Evolutionary conservation across 2,888 invertebrate species (phyloP).

Genomic region (Campoplex nolae): DNA sequence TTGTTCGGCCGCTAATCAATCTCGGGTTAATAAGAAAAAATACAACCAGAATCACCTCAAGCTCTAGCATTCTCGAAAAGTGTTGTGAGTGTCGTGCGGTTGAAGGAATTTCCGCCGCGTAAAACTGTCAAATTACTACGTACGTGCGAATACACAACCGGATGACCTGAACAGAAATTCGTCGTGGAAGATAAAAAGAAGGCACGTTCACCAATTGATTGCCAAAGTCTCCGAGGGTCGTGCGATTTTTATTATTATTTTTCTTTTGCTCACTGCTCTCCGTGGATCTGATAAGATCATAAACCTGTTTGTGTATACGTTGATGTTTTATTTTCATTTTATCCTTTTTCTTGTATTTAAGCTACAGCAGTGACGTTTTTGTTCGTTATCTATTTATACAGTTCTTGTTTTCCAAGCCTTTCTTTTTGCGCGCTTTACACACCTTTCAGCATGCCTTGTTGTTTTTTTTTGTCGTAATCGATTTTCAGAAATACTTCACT

Average conservation of each 20-base stretch:
- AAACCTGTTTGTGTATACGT: slow-evolving; percentile 43
- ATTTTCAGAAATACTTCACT: neutral
- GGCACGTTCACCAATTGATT: slow-evolving; percentile 16
- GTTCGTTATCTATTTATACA: slow-evolving; percentile 28
- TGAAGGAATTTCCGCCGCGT: slow-evolving; percentile 18
- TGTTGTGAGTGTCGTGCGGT: slow-evolving; percentile 18
- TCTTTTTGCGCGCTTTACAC: neutral
- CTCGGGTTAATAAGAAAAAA: neutral
- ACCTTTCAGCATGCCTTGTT: neutral
- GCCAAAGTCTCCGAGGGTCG: neutral
- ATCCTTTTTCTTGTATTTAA: neutral
- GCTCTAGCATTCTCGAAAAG: neutral
- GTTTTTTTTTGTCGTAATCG: slow-evolving; percentile 3
- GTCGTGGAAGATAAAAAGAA: neutral
- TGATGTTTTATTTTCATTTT: slow-evolving; percentile 29
- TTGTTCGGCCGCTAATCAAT: slow-evolving; percentile 39
- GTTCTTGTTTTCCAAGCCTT: neutral
- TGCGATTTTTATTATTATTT: slow-evolving; percentile 7
- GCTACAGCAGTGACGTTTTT: slow-evolving; percentile 19
- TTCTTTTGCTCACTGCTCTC: neutral
- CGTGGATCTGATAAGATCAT: slow-evolving; percentile 8
- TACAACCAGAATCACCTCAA: neutral
- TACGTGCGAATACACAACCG: slow-evolving; percentile 2
- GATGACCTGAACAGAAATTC: slow-evolving; percentile 13
- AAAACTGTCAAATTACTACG: slow-evolving; percentile 55